Evolutionary conservation across 2,113 vertebrate genomes (phyloP).

Genomic region (Percina caprodes): DNA sequence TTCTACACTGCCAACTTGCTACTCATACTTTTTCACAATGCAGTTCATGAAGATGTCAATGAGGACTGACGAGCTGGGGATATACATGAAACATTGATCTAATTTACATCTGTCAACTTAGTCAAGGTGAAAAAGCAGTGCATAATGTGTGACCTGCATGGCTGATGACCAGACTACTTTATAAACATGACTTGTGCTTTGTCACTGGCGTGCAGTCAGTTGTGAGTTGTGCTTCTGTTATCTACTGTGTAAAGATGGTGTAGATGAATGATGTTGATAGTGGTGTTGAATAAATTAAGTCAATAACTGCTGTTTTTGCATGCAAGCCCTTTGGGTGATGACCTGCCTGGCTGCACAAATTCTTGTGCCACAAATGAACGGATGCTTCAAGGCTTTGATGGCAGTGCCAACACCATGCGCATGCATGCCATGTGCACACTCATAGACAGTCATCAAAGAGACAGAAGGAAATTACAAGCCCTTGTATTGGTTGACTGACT

Average conservation of each 20-base stretch:
- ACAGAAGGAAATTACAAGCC: conserved; percentile 60
- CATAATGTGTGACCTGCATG: neutral
- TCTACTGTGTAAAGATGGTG: conserved; percentile 35
- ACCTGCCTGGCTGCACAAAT: conserved; percentile 66
- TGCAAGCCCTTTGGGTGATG: conserved; percentile 55
- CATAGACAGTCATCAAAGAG: conserved; percentile 35
- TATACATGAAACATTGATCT: neutral
- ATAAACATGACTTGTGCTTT: conserved; percentile 26
- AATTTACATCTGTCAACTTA: neutral
- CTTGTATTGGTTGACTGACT: conserved; percentile 61
- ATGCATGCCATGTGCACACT: neutral
- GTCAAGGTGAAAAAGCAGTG: neutral
- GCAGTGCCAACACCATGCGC: conserved; percentile 30
- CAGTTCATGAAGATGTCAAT: neutral
- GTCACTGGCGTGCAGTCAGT: conserved; percentile 26
- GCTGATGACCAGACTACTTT: neutral
- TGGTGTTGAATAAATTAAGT: conserved; percentile 55
- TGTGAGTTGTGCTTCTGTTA: conserved; percentile 26
- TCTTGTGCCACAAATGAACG: conserved; percentile 59
- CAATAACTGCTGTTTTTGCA: conserved; percentile 50
- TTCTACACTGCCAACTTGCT: too few relatives aligned
- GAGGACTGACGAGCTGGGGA: neutral
- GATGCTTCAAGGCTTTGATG: conserved; percentile 56
- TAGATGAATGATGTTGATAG: conserved; percentile 12
- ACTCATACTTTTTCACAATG: neutral